Evolutionary conservation across 2,888 invertebrate genomes (phyloP).

Genomic region (Coenonympha glycerion): DNA sequence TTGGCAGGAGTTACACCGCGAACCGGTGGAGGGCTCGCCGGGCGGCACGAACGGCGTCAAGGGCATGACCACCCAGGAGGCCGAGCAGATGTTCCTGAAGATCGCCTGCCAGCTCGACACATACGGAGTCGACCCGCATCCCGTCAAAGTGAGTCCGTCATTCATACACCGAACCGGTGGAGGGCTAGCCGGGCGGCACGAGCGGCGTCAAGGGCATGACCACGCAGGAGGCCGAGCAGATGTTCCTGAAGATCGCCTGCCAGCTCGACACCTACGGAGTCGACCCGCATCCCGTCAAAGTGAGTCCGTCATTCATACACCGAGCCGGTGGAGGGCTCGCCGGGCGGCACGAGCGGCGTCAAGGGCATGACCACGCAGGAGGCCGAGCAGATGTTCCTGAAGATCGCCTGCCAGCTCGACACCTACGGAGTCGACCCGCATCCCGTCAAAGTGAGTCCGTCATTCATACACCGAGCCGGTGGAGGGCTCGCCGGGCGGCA

Average conservation of each 20-base stretch:
- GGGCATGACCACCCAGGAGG: conserved; percentile 89
- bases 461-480: conserved; percentile 77
- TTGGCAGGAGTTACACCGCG: conserved; percentile 60
- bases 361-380: conserved; percentile 90
- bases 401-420: conserved; percentile 92
- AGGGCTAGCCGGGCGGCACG: conserved; percentile 80
- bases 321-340: conserved; percentile 86
- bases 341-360: conserved; percentile 75
- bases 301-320: conserved; percentile 73
- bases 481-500: conserved; percentile 82
- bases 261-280: conserved; percentile 97
- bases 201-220: conserved; percentile 87
- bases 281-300: conserved; percentile 98
- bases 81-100: conserved; percentile 92
- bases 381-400: conserved; percentile 92
- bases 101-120: conserved; percentile 95
- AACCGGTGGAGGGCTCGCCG: conserved; percentile 86
- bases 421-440: conserved; percentile 99
- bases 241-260: conserved; percentile 93
- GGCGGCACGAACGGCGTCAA: conserved; percentile 79
- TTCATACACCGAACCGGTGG: conserved; percentile 79
- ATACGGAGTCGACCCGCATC: conserved; percentile 98
- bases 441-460: conserved; percentile 94
- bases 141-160: conserved; percentile 95
- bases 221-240: conserved; percentile 89